Evolutionary conservation across 2,113 vertebrate species (phyloP), one percentile per base, ranked within the genome.

Genomic region (Arizona elegans): DNA sequence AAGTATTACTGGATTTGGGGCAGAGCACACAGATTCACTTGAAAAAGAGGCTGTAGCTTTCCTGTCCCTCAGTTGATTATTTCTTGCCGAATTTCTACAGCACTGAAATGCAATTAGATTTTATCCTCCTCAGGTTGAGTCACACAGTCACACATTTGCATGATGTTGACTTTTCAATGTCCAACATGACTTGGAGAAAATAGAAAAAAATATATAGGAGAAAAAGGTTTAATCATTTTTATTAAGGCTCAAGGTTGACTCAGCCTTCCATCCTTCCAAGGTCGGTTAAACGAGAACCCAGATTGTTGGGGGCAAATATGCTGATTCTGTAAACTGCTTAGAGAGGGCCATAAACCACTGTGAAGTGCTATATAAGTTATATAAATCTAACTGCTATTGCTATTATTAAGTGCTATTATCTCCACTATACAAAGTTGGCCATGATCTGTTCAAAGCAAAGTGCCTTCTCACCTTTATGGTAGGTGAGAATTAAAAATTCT

Each of bases 391-490:
- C 19, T 58, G 1, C 7, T 58, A 58, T 58, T 58, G 56, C 56
- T 58, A 75, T 75, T 33, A 33, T 33, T 47, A 47, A 47, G 3
- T 58, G 56, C 56, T 58, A 75, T 75, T 33, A 33, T 33, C 6
- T 75, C 65, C 13, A 33, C 13, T 1, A 33, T 33, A 33, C n/a
- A 75, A 75, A 70, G 56, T 5, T 85, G 38, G 26, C 56, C 91
- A 87, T 65, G 70, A 2, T 65, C 93, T 52, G 26, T n/a, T 15
- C 29, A 43, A 52, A 62, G 9, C 91, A 47, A 47, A 47, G 43
- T 47, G 43, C 43, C 43, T 47, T 47, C 94, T 88, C 54, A 87
- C 93, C 91, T 92, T 95, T 95, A 90, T 91, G 91, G 92, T 91
- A 70, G 90, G 56, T 52, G 89, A 47, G 85, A 55, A 0, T 0